Base-by-base conservation (phyloP, 2,797 vertebrate genomes). In the Pagetopsis macropterus region DNA sequence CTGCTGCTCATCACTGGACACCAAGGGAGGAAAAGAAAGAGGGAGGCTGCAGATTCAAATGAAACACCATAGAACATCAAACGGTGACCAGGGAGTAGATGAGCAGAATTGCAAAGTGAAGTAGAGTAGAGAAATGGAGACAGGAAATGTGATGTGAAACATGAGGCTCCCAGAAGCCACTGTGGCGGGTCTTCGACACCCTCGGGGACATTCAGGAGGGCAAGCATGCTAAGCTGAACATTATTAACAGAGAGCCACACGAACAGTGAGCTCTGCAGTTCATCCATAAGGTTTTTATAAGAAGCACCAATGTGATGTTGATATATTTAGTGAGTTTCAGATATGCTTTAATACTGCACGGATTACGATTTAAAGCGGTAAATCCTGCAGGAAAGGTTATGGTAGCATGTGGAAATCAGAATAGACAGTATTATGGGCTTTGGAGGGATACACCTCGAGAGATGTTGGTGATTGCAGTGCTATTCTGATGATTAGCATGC, bases 401-500 rank as follows among this genome's bases (percentile, higher is more conserved):
- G 76, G 40, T 76, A 75, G 72, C 70, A 59, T 3, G 8, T 73
- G 49, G 65, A 44, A 78, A 68, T 59, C 37, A 58, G 65, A 27
- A 27, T 1, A 63, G 57, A 69, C n/a, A 40, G 64, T 65, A 78
- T 84, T 73, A 72, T 37, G 45, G n/a, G 2, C 73, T 60, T 68
- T 33, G 46, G 63, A 49, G 65, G 75, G 74, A 85, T 83, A 82
- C 75, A 87, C 72, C 72, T 70, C 8, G 50, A 66, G 80, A 76
- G 75, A 73, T 62, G 70, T 60, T 78, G 72, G 66, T 71, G 72
- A 72, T 16, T 77, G 52, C 45, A 1, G 51, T 72, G 76, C 65
- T 80, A 49, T 72, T 83, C 57, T 68, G 60, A 55, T 72, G 77
- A 89, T 83, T 81, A 88, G 67, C 56, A 70, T 48, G 23, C 33